Evolutionary conservation across 2,113 vertebrate genomes (phyloP).

Genomic region (Neodontobutis hainanensis): DNA sequence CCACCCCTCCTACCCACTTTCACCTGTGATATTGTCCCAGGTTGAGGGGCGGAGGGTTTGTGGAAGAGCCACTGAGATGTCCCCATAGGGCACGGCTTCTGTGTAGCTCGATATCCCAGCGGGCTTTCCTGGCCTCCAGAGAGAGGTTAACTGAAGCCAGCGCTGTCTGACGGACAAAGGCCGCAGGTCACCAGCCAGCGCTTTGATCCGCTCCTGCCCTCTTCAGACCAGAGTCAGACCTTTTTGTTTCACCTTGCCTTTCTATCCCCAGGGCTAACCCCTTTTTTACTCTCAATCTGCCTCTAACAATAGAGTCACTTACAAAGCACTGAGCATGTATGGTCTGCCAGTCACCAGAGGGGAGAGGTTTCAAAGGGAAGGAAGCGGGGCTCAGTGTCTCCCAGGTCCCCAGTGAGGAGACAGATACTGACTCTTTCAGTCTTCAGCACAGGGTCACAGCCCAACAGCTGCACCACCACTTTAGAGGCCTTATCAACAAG

Average conservation of each 20-base stretch:
- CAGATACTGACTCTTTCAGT: conserved; percentile 73
- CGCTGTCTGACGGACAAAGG: conserved; percentile 79
- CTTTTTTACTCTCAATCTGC: conserved; percentile 77
- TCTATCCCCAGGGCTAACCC: conserved; percentile 70
- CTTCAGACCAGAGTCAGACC: conserved; percentile 76
- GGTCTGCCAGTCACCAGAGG: conserved; percentile 77
- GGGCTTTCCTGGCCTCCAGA: conserved; percentile 73
- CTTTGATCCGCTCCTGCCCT: conserved; percentile 79
- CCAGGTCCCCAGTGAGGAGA: conserved; percentile 74
- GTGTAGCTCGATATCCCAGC: conserved; percentile 76
- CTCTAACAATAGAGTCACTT: conserved; percentile 83
- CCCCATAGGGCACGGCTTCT: conserved; percentile 69
- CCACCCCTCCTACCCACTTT: conserved; percentile 75
- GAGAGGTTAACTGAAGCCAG: conserved; percentile 78
- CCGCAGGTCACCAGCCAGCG: conserved; percentile 73
- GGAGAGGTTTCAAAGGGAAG: conserved; percentile 81
- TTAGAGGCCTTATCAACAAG: conserved; percentile 58
- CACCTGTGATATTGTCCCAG: conserved; percentile 75
- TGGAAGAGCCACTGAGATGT: conserved; percentile 63
- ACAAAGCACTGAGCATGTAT: conserved; percentile 80
- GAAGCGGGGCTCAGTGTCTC: conserved; percentile 74
- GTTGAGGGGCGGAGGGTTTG: conserved; percentile 53
- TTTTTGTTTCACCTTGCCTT: conserved; percentile 78
- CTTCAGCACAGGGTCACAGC: conserved; percentile 58
- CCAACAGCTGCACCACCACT: conserved; percentile 64